Percentiles rank a stretch among this genome's conserved stretches.
Evolutionary conservation across 2,113 vertebrate genomes (phyloP).

Genomic region (Narcine bancroftii): DNA sequence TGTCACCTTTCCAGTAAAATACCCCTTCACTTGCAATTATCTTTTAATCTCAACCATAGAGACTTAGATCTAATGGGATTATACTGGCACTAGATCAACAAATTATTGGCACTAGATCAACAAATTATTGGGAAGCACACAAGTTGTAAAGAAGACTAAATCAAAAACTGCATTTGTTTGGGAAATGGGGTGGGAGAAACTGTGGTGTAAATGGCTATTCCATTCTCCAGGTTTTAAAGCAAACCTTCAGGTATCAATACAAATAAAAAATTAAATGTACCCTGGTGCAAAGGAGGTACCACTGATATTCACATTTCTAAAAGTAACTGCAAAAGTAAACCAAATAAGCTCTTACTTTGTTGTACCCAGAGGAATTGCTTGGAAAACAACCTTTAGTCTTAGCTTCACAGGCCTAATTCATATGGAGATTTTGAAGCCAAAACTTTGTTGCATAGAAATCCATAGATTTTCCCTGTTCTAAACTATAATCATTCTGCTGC

Average conservation of each 20-base stretch:
- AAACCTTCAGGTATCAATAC: background rate
- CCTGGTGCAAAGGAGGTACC: background rate
- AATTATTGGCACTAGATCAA: background rate
- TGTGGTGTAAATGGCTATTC: background rate
- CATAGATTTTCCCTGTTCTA: background rate
- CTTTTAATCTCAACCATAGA: background rate
- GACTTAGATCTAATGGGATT: background rate
- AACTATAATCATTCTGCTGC: background rate
- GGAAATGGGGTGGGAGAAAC: background rate
- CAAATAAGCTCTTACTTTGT: background rate
- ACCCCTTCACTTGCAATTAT: background rate
- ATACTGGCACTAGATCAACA: background rate
- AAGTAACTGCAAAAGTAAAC: background rate
- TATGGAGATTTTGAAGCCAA: background rate
- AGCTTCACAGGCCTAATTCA: background rate
- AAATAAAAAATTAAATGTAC: background rate
- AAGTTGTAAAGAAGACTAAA: background rate
- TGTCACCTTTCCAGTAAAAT: background rate
- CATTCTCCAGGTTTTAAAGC: background rate
- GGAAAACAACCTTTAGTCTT: conserved; percentile 8
- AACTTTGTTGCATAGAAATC: background rate
- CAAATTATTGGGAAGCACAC: background rate
- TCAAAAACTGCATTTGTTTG: background rate
- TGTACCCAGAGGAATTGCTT: background rate
- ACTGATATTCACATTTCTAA: conserved; percentile 8